A percentile compares a stretch with the other conserved stretches of the same genome.
Evolutionary conservation across 2,113 vertebrate species (phyloP).

Genomic region (Chinchilla lanigera): DNA sequence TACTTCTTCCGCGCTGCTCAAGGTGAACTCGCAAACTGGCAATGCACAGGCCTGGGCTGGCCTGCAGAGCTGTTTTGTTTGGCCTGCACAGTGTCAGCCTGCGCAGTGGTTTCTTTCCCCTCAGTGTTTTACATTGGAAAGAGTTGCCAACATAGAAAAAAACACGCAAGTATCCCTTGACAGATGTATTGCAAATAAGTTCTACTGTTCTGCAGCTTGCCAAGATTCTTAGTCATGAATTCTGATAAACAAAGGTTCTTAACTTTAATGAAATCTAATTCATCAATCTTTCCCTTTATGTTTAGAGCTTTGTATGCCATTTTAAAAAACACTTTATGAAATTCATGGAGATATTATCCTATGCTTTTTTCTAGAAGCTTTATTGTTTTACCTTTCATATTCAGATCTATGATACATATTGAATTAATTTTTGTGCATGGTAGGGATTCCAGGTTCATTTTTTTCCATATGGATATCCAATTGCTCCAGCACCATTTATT

Average conservation of each 20-base stretch:
- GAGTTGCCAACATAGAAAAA: slow-evolving; percentile 65
- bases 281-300: slow-evolving; percentile 55
- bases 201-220: slow-evolving; percentile 64
- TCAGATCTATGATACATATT: slow-evolving; percentile 55
- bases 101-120: slow-evolving; percentile 30
- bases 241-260: slow-evolving; percentile 68
- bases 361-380: slow-evolving; percentile 58
- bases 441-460: slow-evolving; percentile 58
- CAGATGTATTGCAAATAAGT: slow-evolving; percentile 71
- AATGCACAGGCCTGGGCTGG: background rate
- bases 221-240: slow-evolving; percentile 69
- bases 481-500: slow-evolving; percentile 31
- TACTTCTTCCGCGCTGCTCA: slow-evolving; percentile 30
- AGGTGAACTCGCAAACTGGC: slow-evolving; percentile 45
- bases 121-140: slow-evolving; percentile 63
- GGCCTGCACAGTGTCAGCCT: slow-evolving; percentile 56
- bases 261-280: slow-evolving; percentile 68
- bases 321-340: slow-evolving; percentile 10
- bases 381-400: slow-evolving; percentile 66
- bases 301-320: background rate
- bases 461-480: slow-evolving; percentile 53
- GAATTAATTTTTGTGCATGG: slow-evolving; percentile 62
- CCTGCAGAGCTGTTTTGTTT: slow-evolving; percentile 64
- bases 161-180: slow-evolving; percentile 61
- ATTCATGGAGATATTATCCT: slow-evolving; percentile 56